Evolutionary conservation across 2,888 invertebrate genomes (phyloP).

Genomic region (Gari tellinella): DNA sequence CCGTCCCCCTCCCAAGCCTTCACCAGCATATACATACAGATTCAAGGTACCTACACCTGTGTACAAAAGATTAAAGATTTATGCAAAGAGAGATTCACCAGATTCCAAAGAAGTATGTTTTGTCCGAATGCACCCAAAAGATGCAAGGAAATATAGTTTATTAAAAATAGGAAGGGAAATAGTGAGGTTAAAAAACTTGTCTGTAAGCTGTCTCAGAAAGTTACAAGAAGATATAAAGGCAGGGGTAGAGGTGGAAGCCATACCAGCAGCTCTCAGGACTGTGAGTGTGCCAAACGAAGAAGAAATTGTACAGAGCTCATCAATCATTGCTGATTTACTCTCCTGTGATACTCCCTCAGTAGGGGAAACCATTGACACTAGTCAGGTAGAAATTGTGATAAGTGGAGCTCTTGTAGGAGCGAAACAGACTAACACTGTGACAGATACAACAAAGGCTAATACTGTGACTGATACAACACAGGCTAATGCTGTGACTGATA

Average conservation of each 20-base stretch:
- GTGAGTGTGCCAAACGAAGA: slow-evolving; percentile 20
- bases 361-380: slow-evolving; percentile 2
- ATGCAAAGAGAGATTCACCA: too few species aligned
- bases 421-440: too few species aligned
- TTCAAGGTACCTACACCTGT: slow-evolving; percentile 78
- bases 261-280: slow-evolving; percentile 43
- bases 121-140: slow-evolving; percentile 80
- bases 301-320: neutral
- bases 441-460: too few species aligned
- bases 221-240: slow-evolving; percentile 29
- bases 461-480: too few species aligned
- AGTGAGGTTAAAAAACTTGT: slow-evolving; percentile 67
- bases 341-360: slow-evolving; percentile 25
- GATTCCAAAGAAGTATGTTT: slow-evolving; percentile 9
- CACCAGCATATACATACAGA: slow-evolving; percentile 73
- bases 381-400: neutral
- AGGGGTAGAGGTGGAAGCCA: slow-evolving; percentile 39
- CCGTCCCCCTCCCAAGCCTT: slow-evolving; percentile 25
- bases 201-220: slow-evolving; percentile 47
- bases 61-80: slow-evolving; percentile 71
- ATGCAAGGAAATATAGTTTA: slow-evolving; percentile 78
- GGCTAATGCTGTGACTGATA: too few species aligned
- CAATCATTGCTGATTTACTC: slow-evolving; percentile 40
- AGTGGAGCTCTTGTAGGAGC: too few species aligned
- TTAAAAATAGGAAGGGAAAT: slow-evolving; percentile 78